Evolutionary conservation across 2,888 invertebrate species (phyloP), one percentile per base, ranked within the genome.

Genomic region (Rhagonycha fulva): DNA sequence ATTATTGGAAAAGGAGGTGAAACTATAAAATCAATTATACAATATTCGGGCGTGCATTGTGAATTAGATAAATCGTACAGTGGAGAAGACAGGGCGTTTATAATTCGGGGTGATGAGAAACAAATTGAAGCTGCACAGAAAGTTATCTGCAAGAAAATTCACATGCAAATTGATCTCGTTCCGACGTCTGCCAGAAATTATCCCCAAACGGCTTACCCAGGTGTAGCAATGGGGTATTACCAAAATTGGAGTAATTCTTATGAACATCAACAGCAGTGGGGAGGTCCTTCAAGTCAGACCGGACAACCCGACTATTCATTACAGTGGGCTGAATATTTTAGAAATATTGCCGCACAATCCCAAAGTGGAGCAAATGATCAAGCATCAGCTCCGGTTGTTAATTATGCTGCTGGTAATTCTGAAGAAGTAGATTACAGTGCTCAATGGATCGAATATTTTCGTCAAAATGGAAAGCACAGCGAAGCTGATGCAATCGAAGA

Each of bases 381-480:
- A 32, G 32, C 72, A 14, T 73, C 81, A 9, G 74, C 81, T 9
- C 78, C 84, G 19, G 76, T 81, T 24, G 79, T 79, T 11, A 75
- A 76, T n/a, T 80, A 81, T 75, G 82, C 81, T 4, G 81, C 84
- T 5, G 87, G 87, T 72, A 89, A 88, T 14, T 88, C 89, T 26
- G 92, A 92, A 83, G 94, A 92, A 83, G 94, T 95, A 1, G 98
- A 99, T 90, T 99, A 98, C 89, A 97, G 97, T 87, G 96, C 95
- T 75, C 98, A 98, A 86, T 99, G 99, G 99, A 97, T 97, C 5
- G 98, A 98, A 87, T 99, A 99, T 90, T 99, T 99, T 89, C 92
- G 98, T 86, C 94, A 95, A 86, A 94, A 98, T 84, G 98, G 98
- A 77, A 97, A 98, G 91, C 89, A 94, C 80, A 96, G 97, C 86